Base-by-base conservation (phyloP, 2,113 vertebrate species). In the Aegypius monachus region DNA sequence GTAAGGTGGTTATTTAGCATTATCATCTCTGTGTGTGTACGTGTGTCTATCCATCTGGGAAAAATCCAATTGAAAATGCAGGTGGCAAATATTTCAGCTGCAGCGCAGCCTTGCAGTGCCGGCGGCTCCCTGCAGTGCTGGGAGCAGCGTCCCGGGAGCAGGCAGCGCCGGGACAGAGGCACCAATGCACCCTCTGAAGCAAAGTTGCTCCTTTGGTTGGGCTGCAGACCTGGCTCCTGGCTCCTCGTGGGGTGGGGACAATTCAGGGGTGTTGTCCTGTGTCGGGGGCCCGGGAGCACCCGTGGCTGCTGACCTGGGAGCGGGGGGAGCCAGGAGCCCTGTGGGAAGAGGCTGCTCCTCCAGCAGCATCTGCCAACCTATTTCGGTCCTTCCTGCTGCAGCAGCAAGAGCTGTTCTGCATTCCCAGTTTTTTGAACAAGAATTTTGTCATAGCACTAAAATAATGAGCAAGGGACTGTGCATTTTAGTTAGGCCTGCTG, bases 241-340 rank as follows among this genome's bases (percentile, higher is more conserved):
- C 15, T 89, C 17, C 42, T 26, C 0, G 0, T 1, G 5, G 43
- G 15, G 4, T n/a, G 36, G 36, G 73, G 6, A 38, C 20, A 84
- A 62, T 31, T 56, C 36, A 48, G 52, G 22, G 17, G 4, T 20
- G 36, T 17, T 86, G 10, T 38, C 29, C n/a, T 17, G 1, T 34
- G 27, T 7, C 1, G 0, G n/a, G 38, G 34, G 7, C n/a, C 21
- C 6, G 3, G 36, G 66, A 93, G 50, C 23, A 71, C 18, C 61
- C 6, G 1, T 9, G 16, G 31, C 16, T 85, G 36, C 58, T n/a
- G 27, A 13, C 4, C 9, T 26, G 23, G 53, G 58, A 59, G 23
- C 2, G 1, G 47, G 11, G 62, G 32, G 16, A 74, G 36, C 56
- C 1, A 2, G 18, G 13, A 73, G 29, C 26, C 15, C 48, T 40